A percentile compares a stretch with the other conserved stretches of the same genome.
Conservation (phyloP, 2,797 vertebrate genomes). For the Amazonetta brasiliensis region DNA sequence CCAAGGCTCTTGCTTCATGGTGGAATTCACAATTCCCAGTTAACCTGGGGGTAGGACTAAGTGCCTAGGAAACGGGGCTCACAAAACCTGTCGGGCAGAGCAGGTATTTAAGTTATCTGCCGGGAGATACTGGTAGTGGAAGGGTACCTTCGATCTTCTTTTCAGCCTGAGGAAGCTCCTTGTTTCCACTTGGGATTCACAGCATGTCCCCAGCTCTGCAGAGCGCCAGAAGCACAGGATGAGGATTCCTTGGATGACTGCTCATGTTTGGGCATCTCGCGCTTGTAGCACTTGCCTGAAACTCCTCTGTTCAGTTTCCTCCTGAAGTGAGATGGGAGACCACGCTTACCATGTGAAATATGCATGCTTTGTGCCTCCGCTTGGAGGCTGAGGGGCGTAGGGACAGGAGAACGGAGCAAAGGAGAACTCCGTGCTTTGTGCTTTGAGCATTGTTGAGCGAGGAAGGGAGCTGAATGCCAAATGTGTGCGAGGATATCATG, state of each 20-base stretch:
- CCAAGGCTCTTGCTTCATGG: neutral
- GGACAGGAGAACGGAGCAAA: neutral
- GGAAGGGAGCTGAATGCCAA: neutral
- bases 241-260: neutral
- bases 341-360: neutral
- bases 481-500: neutral
- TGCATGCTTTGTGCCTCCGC: neutral
- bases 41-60: neutral
- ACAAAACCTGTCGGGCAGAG: neutral
- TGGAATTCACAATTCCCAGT: neutral
- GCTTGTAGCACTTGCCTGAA: neutral
- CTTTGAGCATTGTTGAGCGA: neutral
- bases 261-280: neutral
- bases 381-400: accelerated
- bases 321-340: neutral
- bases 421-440: neutral
- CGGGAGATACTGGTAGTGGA: neutral
- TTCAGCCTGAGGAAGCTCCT: neutral
- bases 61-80: neutral
- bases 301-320: neutral
- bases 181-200: neutral
- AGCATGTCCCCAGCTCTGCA: neutral
- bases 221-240: neutral
- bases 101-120: neutral
- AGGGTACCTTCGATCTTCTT: neutral